Base-by-base conservation (phyloP, 2,113 vertebrate genomes). In the Pterocles burchelli region DNA sequence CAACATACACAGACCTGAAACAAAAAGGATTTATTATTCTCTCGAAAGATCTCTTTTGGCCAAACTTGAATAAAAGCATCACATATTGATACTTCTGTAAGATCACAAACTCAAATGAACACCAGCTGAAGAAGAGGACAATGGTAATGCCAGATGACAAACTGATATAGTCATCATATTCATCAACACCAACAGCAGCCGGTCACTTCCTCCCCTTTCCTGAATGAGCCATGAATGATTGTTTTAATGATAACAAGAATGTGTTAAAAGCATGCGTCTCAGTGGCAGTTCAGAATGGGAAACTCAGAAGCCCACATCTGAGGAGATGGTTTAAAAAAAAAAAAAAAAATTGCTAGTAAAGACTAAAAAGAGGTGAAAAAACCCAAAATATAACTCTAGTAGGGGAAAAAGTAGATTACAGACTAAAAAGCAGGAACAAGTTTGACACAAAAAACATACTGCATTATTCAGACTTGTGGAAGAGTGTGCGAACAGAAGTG, bases 381-480 rank as follows among this genome's bases (percentile, higher is more conserved):
- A 6, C 1, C 1, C 5, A 71, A 91, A 88, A 62, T 9, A 10
- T 20, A 88, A 59, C 18, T 73, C 18, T 22, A 10, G 25, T 46
- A 19, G 7, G 20, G 25, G 15, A 4, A 45, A 62, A 68, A 28
- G 34, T 17, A 55, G 20, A 82, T 66, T 79, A 88, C 88, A 92
- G n/a, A 80, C 34, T 72, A 75, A 88, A 90, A 86, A 86, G 10
- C 57, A 90, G 41, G 28, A 90, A 85, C 11, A 78, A 63, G 19
- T 72, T 82, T 81, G 57, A 92, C 72, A 72, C 72, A 57, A 59
- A 93, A 91, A 89, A 86, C 74, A 31, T 52, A 45, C 65, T 92
- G 73, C 65, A 49, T 88, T 86, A 88, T 86, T 95, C 68, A 95
- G 83, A 51, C 52, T 92, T 67, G 28, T 61, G 73, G 88, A 94